These are phyloP conservation scores for Horisme vitalbata DNA, from an alignment of 2,888 invertebrate species.

Conservation along the genomic window DNA sequence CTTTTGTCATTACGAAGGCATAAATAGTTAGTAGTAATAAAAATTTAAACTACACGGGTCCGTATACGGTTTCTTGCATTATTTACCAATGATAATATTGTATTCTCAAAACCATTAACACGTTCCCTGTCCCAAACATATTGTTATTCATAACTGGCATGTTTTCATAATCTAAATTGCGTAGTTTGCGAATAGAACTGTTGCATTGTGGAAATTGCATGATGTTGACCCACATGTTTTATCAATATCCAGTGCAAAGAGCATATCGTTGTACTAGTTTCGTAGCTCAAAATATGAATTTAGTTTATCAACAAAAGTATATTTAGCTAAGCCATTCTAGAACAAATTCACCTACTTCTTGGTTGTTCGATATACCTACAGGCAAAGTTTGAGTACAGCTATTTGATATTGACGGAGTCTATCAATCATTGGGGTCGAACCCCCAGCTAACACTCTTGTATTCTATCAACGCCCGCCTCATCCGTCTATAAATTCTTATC, in stretches of 20 bases:
- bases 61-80: conserved; percentile 18
- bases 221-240: conserved; percentile 54
- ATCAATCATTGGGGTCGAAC: conserved; percentile 66
- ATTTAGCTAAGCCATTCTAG: too few species aligned
- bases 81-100: conserved; percentile 11
- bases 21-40: too few species aligned
- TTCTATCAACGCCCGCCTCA: conserved; percentile 69
- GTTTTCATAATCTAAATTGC: conserved; percentile 40
- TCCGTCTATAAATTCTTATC: conserved; percentile 76
- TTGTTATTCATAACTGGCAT: conserved; percentile 18
- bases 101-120: conserved; percentile 14
- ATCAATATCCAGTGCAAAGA: conserved; percentile 57
- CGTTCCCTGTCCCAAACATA: conserved; percentile 5
- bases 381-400: conserved; percentile 49
- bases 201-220: conserved; percentile 54
- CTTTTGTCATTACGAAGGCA: too few species aligned
- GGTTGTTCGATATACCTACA: conserved; percentile 4
- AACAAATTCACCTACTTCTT: background rate
- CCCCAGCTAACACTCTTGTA: conserved; percentile 61
- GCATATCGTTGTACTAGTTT: conserved; percentile 44
- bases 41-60: too few species aligned
- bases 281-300: conserved; percentile 26
- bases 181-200: conserved; percentile 43
- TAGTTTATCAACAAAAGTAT: conserved; percentile 10
- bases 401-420: conserved; percentile 50